Conservation (phyloP, 2,113 vertebrate species). For the Podarcis raffonei region DNA sequence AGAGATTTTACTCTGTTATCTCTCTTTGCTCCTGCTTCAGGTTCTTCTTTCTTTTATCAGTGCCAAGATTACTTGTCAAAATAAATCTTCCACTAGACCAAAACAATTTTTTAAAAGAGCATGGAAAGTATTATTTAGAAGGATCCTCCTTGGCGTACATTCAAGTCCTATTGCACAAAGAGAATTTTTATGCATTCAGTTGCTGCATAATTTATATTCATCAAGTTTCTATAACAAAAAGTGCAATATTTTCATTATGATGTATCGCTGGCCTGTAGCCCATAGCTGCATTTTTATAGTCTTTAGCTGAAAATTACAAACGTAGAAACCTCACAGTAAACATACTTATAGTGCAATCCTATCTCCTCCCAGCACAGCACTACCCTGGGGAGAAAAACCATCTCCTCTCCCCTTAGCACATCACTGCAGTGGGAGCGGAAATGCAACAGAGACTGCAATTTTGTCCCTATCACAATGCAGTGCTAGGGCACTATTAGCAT, state of each 20-base stretch:
- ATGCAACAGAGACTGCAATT: not conserved
- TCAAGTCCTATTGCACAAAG: not conserved
- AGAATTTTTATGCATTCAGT: not conserved
- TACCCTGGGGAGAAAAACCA: too few relatives aligned
- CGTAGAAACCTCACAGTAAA: not conserved
- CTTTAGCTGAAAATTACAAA: conserved; percentile 2
- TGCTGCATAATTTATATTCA: not conserved
- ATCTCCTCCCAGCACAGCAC: too few relatives aligned
- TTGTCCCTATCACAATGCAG: too few relatives aligned
- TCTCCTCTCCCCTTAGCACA: too few relatives aligned
- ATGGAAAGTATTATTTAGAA: not conserved
- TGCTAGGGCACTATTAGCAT: not conserved
- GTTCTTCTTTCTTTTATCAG: conserved; percentile 12
- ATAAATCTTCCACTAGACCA: not conserved
- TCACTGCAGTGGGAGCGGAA: not conserved
- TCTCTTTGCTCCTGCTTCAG: not conserved
- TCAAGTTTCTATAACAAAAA: not conserved
- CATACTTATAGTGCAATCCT: too few relatives aligned
- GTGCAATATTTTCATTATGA: not conserved
- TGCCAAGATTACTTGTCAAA: not conserved
- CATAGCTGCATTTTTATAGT: not conserved
- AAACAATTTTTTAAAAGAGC: not conserved
- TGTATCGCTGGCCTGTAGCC: not conserved
- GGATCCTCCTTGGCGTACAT: not conserved
- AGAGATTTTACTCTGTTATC: not conserved